Conservation (phyloP, 2,113 vertebrate species). For the Chlorodrepanis virens region DNA sequence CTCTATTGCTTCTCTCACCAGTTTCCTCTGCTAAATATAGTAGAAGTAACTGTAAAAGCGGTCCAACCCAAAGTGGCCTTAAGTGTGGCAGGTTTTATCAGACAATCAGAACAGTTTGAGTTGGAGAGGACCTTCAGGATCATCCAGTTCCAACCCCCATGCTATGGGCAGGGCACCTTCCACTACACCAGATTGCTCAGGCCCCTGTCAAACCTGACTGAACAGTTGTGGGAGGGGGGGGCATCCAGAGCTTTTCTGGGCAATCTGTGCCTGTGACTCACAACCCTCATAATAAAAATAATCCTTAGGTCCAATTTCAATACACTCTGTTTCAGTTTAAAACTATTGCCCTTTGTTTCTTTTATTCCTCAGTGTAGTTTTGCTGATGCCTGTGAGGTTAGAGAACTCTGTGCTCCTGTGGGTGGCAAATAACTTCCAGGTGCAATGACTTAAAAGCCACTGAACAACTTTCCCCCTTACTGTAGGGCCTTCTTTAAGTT, state of each 20-base stretch:
- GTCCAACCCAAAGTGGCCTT: not conserved
- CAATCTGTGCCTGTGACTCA: not conserved
- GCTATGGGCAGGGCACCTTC: rapidly evolving
- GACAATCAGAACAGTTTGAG: not conserved
- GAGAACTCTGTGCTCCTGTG: not conserved
- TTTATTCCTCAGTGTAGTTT: not conserved
- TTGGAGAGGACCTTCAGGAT: not conserved
- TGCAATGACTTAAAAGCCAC: not conserved
- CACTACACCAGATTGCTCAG: not conserved
- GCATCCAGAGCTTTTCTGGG: not conserved
- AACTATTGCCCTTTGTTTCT: not conserved
- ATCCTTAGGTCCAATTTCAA: not conserved
- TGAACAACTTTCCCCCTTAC: not conserved
- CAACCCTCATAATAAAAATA: rapidly evolving
- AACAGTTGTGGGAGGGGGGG: rapidly evolving
- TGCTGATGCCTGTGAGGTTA: not conserved
- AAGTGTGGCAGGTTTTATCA: not conserved
- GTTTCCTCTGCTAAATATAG: not conserved
- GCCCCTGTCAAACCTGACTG: rapidly evolving
- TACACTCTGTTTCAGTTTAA: not conserved
- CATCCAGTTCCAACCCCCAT: rapidly evolving
- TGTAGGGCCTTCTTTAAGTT: not conserved
- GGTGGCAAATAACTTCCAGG: not conserved
- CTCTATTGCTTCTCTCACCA: rapidly evolving
- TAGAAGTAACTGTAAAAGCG: not conserved